Conservation (phyloP, 2,888 invertebrate species). For the Pyrrhia umbra region DNA sequence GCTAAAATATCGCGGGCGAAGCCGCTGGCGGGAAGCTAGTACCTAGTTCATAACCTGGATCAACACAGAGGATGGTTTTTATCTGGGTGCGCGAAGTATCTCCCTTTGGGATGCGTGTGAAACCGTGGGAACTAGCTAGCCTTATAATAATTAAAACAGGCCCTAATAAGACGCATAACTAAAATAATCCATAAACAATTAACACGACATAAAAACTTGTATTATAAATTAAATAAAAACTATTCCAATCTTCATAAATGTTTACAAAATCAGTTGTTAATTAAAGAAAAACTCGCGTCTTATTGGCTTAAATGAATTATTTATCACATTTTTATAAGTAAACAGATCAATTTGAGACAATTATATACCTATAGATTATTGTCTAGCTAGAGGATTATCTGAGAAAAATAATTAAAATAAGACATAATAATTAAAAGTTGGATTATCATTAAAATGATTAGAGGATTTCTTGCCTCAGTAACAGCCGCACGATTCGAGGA, state of each 20-base stretch:
- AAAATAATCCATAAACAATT: not conserved
- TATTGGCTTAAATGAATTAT: conserved; percentile 17
- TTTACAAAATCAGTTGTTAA: conserved; percentile 9
- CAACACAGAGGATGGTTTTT: too few species aligned
- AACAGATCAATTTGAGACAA: conserved; percentile 6
- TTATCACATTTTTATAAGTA: not conserved
- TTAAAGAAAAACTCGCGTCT: not conserved
- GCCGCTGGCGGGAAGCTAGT: too few species aligned
- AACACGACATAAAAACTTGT: not conserved
- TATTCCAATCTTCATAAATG: conserved; percentile 7
- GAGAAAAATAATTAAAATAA: not conserved
- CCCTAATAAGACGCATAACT: not conserved
- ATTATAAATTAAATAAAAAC: not conserved
- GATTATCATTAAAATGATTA: too few species aligned
- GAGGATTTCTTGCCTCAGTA: too few species aligned
- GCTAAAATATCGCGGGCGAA: too few species aligned
- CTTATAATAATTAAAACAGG: not conserved
- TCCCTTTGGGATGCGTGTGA: too few species aligned
- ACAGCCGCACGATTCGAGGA: too few species aligned
- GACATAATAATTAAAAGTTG: too few species aligned
- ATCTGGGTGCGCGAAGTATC: too few species aligned
- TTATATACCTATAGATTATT: conserved; percentile 7
- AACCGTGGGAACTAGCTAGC: too few species aligned
- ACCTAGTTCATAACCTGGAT: too few species aligned
- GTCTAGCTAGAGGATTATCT: too few species aligned